Conservation (phyloP, 2,797 vertebrate species). For the Periophthalmus magnuspinnatus region DNA sequence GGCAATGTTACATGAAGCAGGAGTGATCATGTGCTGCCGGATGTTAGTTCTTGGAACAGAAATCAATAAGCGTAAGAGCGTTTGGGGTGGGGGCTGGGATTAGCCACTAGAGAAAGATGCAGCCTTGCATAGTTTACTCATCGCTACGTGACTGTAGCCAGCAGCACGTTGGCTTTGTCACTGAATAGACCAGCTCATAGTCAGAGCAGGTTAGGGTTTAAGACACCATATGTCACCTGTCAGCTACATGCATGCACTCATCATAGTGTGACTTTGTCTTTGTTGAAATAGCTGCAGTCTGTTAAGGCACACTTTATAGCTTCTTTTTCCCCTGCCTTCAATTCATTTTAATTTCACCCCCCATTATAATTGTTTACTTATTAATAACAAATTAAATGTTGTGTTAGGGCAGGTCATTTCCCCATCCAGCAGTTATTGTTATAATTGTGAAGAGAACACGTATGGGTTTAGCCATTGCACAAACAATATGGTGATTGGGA, state of each 20-base stretch:
- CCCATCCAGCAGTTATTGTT: background rate
- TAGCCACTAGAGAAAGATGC: constrained; percentile 3
- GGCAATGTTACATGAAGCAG: constrained; percentile 4
- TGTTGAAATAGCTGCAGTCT: background rate
- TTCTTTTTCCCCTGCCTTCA: too few species aligned
- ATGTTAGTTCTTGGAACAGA: constrained; percentile 14
- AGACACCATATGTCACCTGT: background rate
- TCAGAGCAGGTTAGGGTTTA: too few species aligned
- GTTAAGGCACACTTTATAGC: too few species aligned
- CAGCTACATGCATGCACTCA: background rate
- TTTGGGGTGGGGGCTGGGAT: constrained; percentile 1
- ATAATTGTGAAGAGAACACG: background rate
- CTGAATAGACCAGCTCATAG: background rate
- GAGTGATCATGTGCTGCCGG: constrained; percentile 13
- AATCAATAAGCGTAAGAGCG: constrained; percentile 35
- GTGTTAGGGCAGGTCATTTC: background rate
- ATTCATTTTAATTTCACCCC: background rate
- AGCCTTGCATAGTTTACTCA: constrained; percentile 28
- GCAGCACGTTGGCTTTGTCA: background rate
- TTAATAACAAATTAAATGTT: too few species aligned
- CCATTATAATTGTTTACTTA: too few species aligned
- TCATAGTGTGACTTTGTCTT: background rate
- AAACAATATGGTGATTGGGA: too few species aligned
- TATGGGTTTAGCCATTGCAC: too few species aligned
- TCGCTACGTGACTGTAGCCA: constrained; percentile 7